Conservation (phyloP, 2,797 vertebrate species). For the Synanceia verrucosa region DNA sequence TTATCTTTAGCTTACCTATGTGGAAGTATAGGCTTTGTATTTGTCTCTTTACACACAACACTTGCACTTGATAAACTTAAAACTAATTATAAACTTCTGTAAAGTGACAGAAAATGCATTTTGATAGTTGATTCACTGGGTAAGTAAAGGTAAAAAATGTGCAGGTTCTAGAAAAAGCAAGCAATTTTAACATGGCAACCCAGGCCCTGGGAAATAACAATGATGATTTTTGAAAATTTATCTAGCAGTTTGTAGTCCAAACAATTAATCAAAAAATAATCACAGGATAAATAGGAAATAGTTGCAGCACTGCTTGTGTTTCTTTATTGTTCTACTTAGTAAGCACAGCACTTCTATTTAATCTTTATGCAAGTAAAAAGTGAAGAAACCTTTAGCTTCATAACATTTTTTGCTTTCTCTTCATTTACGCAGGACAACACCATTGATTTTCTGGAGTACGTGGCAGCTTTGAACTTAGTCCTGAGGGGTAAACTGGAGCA, state of each 20-base stretch:
- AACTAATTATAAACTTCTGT: too few species aligned
- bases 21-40: not conserved
- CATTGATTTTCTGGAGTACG: conserved; percentile 96
- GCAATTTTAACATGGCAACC: not conserved
- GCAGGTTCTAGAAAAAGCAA: not conserved
- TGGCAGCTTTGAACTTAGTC: conserved; percentile 94
- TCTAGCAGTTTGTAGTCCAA: not conserved
- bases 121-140: not conserved
- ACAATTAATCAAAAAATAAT: not conserved
- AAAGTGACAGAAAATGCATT: too few species aligned
- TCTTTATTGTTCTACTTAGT: not conserved
- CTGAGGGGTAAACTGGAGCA: conserved; percentile 94
- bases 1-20: not conserved
- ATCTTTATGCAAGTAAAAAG: not conserved
- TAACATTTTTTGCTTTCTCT: not conserved
- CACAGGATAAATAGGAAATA: not conserved
- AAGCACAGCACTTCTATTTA: not conserved
- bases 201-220: not conserved
- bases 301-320: not conserved
- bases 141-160: not conserved
- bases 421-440: conserved; percentile 89
- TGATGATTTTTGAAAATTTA: not conserved
- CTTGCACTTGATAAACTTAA: too few species aligned
- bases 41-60: not conserved
- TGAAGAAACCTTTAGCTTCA: not conserved